These are phyloP conservation scores for Aphis gossypii DNA, from an alignment of 1,140 invertebrate genomes.

Conservation along the genomic window DNA sequence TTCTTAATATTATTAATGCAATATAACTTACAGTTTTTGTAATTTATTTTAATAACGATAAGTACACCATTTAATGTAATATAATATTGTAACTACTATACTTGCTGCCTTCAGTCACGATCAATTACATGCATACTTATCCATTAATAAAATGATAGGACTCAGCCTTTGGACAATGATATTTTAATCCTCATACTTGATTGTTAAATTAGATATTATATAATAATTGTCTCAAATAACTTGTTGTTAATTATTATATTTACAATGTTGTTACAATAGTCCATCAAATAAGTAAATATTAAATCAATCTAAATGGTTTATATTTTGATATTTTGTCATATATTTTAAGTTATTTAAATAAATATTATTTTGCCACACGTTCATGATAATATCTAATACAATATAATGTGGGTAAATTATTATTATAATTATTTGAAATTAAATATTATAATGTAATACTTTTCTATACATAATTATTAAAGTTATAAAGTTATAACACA, in stretches of 20 bases:
- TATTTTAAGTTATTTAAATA: neutral
- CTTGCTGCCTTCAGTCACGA: neutral
- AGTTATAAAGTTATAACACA: neutral
- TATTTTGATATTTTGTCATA: neutral
- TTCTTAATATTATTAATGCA: neutral
- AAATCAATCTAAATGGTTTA: neutral
- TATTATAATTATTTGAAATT: too few species aligned
- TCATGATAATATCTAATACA: neutral
- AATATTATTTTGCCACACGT: neutral
- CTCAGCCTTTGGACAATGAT: neutral
- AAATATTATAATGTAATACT: neutral
- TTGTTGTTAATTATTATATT: neutral
- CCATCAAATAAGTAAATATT: neutral
- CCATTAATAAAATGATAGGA: neutral
- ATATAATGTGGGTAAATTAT: neutral
- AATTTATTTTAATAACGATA: neutral
- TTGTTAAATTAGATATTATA: neutral
- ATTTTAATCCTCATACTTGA: neutral
- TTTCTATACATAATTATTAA: neutral
- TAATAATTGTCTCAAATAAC: neutral
- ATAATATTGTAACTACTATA: neutral
- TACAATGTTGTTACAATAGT: neutral
- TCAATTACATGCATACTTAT: neutral
- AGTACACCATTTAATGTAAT: neutral
- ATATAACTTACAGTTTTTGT: neutral